Base-by-base conservation (phyloP, 2,888 invertebrate genomes). In the Ernsta delagoae region DNA sequence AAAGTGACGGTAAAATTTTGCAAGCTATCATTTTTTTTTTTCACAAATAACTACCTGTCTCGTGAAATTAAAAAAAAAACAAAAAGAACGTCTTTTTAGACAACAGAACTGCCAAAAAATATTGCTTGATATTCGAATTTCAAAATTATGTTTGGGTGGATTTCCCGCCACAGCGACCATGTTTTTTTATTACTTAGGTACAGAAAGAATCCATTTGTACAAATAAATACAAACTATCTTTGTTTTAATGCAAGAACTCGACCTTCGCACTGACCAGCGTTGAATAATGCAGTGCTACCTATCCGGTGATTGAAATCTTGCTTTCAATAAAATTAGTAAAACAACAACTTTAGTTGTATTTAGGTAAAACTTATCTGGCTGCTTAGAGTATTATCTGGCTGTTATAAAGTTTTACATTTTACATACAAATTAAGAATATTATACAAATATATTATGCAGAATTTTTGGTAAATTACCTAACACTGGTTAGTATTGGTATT, bases 251-350 rank as follows among this genome's bases (percentile, higher is more conserved):
- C 72, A 69, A 56, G 69, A 59, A 24, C 64, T 24, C 71, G 75
- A 74, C 79, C 79, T 80, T 79, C 77, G 59, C 16, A 57, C 59
- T 60, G 73, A 73, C 72, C 70, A 68, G 63, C 66, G 70, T 74
- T 78, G 78, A 79, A 79, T 79, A 78, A 76, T 77, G 77, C 75
- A 78, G 73, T 66, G 72, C 71, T 74, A 75, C 31, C 71, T 74
- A 75, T 68, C 24, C 53, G 73, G 72, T 71, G 61, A 65, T 74
- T 74, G 70, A 70, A 74, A 57, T 39, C 41, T 50, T 50, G 41
- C 48, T 68, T 53, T 53, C 12, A 59, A 48, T 65, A 59, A 36
- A 59, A 59, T 65, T 59, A 45, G 36, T 57, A 16, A 45, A 43
- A 45, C 57, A 48, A 65, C 34, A 31, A 31, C 31, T 31, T 31